A percentile compares a stretch with the other conserved stretches of the same genome.
These are phyloP conservation scores for Himalopsyche phryganea DNA, from an alignment of 1,140 invertebrate genomes.

Conservation along the genomic window DNA sequence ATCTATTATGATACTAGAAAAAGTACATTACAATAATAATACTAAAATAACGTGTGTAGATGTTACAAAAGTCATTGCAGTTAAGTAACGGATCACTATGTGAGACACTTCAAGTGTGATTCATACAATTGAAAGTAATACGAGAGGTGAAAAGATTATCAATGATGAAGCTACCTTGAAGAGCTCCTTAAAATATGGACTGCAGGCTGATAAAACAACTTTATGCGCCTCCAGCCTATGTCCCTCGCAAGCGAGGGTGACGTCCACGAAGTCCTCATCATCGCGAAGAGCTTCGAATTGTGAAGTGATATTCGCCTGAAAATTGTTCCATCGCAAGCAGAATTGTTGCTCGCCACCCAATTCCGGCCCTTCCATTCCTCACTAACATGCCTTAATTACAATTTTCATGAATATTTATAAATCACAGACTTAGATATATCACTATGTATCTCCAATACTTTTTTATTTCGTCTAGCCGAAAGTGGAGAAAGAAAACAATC, in stretches of 20 bases:
- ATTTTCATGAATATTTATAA: conserved; percentile 55
- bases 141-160: too few species aligned
- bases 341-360: conserved; percentile 75
- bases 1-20: too few species aligned
- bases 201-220: conserved; percentile 75
- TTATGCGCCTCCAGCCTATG: conserved; percentile 74
- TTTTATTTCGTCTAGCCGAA: conserved; percentile 52
- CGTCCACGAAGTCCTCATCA: conserved; percentile 80
- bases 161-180: conserved; percentile 59
- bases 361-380: conserved; percentile 57
- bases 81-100: too few species aligned
- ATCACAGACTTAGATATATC: conserved; percentile 32
- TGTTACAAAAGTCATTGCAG: too few species aligned
- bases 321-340: conserved; percentile 91
- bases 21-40: too few species aligned
- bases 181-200: conserved; percentile 77
- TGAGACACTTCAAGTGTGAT: too few species aligned
- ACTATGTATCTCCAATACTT: conserved; percentile 17
- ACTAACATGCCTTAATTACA: conserved; percentile 55
- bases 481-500: conserved; percentile 55
- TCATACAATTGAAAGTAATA: too few species aligned
- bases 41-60: too few species aligned
- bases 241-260: conserved; percentile 77
- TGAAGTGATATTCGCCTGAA: conserved; percentile 82
- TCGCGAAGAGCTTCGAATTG: conserved; percentile 74